A percentile compares a stretch with the other conserved stretches of the same genome.
Evolutionary conservation across 2,113 vertebrate genomes (phyloP).

Genomic region (Panthera leo): DNA sequence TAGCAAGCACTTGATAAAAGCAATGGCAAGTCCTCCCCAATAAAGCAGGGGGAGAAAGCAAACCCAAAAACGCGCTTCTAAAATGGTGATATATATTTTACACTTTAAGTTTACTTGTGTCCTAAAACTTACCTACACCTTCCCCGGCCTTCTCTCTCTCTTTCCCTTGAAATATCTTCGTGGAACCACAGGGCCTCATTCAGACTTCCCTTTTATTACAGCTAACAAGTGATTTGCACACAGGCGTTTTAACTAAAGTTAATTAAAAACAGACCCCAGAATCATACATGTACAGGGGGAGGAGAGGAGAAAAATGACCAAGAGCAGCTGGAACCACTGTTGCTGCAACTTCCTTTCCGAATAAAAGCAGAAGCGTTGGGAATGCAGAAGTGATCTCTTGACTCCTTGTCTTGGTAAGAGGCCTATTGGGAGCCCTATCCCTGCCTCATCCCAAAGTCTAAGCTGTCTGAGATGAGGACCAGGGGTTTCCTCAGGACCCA

Average conservation of each 20-base stretch:
- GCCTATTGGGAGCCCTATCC: neutral
- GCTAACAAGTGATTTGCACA: conserved; percentile 64
- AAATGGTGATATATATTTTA: conserved; percentile 71
- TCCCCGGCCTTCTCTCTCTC: neutral
- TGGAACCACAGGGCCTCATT: conserved; percentile 32
- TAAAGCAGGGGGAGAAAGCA: conserved; percentile 80
- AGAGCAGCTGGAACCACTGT: conserved; percentile 2
- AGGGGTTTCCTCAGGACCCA: neutral
- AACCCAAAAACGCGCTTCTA: conserved; percentile 75
- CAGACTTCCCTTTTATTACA: conserved; percentile 52
- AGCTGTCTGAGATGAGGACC: neutral
- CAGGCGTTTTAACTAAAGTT: conserved; percentile 49
- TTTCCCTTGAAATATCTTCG: conserved; percentile 15
- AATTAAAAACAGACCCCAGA: conserved; percentile 60
- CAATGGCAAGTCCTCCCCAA: conserved; percentile 64
- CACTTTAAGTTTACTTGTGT: neutral
- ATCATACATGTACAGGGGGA: conserved; percentile 3
- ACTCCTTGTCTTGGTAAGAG: conserved; percentile 44
- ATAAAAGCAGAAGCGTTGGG: conserved; percentile 64
- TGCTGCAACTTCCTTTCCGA: conserved; percentile 68
- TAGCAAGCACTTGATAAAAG: conserved; percentile 77
- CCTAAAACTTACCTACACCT: neutral
- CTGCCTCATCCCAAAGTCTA: conserved; percentile 29
- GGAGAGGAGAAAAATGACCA: conserved; percentile 35
- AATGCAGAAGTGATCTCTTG: conserved; percentile 39